Evolutionary conservation across 2,888 invertebrate genomes (phyloP).

Genomic region (Alloscopus bannaensis): DNA sequence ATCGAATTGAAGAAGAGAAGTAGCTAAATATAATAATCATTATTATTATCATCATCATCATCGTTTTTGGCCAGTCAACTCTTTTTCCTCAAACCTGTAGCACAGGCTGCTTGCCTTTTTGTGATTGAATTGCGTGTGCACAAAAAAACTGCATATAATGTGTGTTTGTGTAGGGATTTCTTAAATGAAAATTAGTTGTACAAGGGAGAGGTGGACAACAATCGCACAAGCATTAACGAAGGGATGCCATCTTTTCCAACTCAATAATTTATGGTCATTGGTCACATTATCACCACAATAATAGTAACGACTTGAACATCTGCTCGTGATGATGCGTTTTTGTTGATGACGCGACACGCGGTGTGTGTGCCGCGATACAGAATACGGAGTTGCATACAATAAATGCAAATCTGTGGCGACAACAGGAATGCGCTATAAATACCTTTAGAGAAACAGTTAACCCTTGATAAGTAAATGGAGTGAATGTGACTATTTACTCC

Average conservation of each 20-base stretch:
- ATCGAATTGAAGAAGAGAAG: slow-evolving; percentile 30
- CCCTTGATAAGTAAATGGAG: too few relatives aligned
- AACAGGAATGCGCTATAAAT: too few relatives aligned
- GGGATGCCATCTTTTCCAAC: not conserved
- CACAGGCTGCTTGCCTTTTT: too few relatives aligned
- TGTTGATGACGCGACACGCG: not conserved
- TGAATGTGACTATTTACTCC: too few relatives aligned
- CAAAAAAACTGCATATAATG: not conserved
- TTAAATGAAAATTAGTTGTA: too few relatives aligned
- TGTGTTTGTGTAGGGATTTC: not conserved
- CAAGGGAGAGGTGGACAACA: too few relatives aligned
- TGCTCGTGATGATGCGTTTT: too few relatives aligned
- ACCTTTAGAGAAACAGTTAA: too few relatives aligned
- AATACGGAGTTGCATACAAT: too few relatives aligned
- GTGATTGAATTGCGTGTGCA: not conserved
- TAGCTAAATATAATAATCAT: slow-evolving; percentile 23
- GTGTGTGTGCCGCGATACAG: not conserved
- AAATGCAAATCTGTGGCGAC: too few relatives aligned
- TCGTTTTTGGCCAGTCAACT: slow-evolving; percentile 27
- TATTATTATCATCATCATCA: not conserved
- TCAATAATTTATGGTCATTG: slow-evolving; percentile 33
- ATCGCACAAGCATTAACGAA: not conserved
- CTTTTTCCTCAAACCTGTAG: not conserved
- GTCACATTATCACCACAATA: slow-evolving; percentile 20
- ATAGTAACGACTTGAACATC: not conserved